phyloP scores from a whole-genome alignment of 2,113 vertebrate genomes.

The Erythrocercus mccallii region DNA sequence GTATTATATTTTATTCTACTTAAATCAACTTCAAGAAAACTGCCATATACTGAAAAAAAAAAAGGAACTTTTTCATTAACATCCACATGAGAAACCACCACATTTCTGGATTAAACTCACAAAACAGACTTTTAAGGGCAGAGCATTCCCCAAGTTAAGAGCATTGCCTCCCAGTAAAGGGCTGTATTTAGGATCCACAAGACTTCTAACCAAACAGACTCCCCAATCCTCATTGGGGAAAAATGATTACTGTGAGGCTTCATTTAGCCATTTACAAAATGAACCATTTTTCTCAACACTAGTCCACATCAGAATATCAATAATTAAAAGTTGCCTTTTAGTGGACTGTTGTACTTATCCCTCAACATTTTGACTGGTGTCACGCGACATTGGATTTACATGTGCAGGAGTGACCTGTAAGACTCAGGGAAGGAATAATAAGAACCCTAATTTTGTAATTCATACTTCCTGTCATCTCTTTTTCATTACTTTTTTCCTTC shows the following conservation, averaged over 20 bases:
- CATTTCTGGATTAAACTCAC: background rate
- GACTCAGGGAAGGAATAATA: background rate
- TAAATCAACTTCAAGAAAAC: background rate
- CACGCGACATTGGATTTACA: background rate
- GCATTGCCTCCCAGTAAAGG: background rate
- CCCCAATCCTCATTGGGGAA: background rate
- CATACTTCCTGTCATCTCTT: background rate
- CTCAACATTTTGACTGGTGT: background rate
- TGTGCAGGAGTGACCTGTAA: background rate
- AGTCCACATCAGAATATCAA: background rate
- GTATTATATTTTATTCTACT: background rate
- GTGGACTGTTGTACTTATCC: background rate
- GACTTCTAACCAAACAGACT: background rate
- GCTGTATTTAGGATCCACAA: background rate
- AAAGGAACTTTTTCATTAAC: background rate
- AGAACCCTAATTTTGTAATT: background rate
- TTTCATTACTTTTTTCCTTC: background rate
- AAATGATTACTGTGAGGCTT: background rate
- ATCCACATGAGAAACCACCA: background rate
- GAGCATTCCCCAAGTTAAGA: background rate
- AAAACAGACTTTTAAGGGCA: background rate
- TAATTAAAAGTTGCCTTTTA: background rate
- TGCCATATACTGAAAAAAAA: background rate
- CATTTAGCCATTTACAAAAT: background rate
- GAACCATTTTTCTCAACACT: background rate